Base-by-base conservation (phyloP, 2,888 invertebrate genomes). In the Chloroclysta siterata region DNA sequence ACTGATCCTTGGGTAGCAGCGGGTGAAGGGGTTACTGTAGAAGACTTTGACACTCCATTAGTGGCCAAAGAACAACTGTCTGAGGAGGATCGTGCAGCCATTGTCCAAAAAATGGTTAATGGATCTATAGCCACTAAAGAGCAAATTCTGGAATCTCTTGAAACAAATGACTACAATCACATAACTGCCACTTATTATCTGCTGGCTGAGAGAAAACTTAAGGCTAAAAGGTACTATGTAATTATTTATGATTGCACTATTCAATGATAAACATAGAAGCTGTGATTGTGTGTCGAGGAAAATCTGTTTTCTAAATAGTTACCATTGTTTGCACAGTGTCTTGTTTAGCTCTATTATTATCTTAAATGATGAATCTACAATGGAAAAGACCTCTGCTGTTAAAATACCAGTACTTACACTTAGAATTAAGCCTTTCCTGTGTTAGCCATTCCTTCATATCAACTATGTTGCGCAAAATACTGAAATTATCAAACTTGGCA, bases 181-280 rank as follows among this genome's bases (percentile, higher is more conserved):
- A 97, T 99, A 79, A 99, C 99, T 36, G 99, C 99, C 52, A 99
- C 99, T 17, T 99, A 99, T 91, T 99, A 97, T 91, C 94, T 99
- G 75, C 93, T 99, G 75, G 99, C 99, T 13, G 99, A 99, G 90
- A 94, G 98, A 71, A 97, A 98, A 84, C 93, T 99, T 48, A 94
- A 97, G 70, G 95, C 96, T 55, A 95, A 96, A 80, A 94, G 97
- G 76, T 96, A 79, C 46, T 8, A 6, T 33, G 7, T 33, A 76
- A 73, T 60, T 48, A 41, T 28, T 51, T 29, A 53, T 50, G 33
- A 15, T 46, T 14, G 39, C 54, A 33, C 36, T 52, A 41, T 11
- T 8, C 44, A 63, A n/a, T 53, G 46, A 53, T 50, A 39, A 53
- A 54, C 39, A 41, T 14, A 22, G 47, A 39, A 47, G 47, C 53